Conservation (phyloP, 2,797 vertebrate species). For the Rhabdophis nuchalis region DNA sequence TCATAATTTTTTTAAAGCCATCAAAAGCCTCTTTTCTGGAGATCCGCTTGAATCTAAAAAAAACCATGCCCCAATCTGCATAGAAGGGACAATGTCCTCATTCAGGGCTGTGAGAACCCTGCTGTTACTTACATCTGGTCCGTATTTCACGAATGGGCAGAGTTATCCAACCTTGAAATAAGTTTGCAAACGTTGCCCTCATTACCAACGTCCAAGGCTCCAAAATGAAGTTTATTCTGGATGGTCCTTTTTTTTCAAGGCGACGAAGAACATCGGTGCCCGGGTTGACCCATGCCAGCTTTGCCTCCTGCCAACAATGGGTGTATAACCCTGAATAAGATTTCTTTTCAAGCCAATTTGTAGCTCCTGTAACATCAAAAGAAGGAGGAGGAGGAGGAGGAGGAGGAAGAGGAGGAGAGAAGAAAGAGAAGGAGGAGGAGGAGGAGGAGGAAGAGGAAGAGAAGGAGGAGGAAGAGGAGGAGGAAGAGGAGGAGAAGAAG, state of each 20-base stretch:
- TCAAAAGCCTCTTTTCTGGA: not conserved
- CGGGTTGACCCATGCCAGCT: not conserved
- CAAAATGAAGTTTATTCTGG: not conserved
- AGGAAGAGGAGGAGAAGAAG: too few relatives aligned
- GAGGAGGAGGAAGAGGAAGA: too few relatives aligned
- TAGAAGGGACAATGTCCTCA: not conserved
- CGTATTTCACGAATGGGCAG: conserved; percentile 23
- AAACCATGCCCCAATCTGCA: not conserved
- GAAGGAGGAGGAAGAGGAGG: too few relatives aligned
- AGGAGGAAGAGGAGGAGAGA: too few relatives aligned
- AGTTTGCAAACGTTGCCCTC: conserved; percentile 33
- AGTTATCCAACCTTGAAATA: conserved; percentile 54
- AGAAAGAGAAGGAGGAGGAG: too few relatives aligned
- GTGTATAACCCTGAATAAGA: not conserved
- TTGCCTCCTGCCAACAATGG: not conserved
- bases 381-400: too few relatives aligned
- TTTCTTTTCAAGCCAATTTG: conserved; percentile 27
- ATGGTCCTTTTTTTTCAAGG: conserved; percentile 21
- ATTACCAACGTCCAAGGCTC: conserved; percentile 41
- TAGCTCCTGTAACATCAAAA: not conserved
- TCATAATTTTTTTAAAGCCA: not conserved
- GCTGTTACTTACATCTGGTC: conserved; percentile 37
- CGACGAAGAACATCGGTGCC: not conserved
- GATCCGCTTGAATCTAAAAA: not conserved
- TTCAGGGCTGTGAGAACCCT: conserved; percentile 25